These are phyloP conservation scores for Pseudanteris insignis DNA, from an alignment of 2,888 invertebrate genomes.

Conservation along the genomic window DNA sequence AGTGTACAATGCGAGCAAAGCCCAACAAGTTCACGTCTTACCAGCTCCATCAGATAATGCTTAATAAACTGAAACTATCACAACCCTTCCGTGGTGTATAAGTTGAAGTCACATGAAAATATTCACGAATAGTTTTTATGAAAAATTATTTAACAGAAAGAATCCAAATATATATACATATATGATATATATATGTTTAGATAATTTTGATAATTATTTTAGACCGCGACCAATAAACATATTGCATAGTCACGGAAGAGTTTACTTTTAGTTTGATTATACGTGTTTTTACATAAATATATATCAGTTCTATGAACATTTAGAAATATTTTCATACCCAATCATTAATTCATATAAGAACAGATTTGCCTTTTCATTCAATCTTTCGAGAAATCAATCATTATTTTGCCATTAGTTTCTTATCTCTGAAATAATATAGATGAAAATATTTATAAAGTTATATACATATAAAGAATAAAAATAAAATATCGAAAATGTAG, in stretches of 20 bases:
- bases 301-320: too few species aligned
- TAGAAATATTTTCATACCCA: too few species aligned
- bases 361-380: too few species aligned
- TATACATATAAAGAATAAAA: conserved; percentile 7
- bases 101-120: too few species aligned
- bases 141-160: too few species aligned
- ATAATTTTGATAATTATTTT: too few species aligned
- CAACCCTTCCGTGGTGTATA: conserved; percentile 22
- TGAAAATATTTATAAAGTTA: conserved; percentile 21
- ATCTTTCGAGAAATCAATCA: conserved; percentile 21
- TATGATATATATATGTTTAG: too few species aligned
- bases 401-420: conserved; percentile 23
- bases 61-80: conserved; percentile 14
- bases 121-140: too few species aligned
- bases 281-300: conserved; percentile 2
- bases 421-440: too few species aligned
- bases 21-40: conserved; percentile 89
- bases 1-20: conserved; percentile 92
- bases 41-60: conserved; percentile 61
- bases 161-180: too few species aligned
- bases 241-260: conserved; percentile 21
- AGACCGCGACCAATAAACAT: too few species aligned
- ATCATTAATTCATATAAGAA: too few species aligned
- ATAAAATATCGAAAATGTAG: conserved; percentile 1
- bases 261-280: conserved; percentile 20